phyloP scores from a whole-genome alignment of 2,888 invertebrate species.

The Poecilobothrus nobilitatus region DNA sequence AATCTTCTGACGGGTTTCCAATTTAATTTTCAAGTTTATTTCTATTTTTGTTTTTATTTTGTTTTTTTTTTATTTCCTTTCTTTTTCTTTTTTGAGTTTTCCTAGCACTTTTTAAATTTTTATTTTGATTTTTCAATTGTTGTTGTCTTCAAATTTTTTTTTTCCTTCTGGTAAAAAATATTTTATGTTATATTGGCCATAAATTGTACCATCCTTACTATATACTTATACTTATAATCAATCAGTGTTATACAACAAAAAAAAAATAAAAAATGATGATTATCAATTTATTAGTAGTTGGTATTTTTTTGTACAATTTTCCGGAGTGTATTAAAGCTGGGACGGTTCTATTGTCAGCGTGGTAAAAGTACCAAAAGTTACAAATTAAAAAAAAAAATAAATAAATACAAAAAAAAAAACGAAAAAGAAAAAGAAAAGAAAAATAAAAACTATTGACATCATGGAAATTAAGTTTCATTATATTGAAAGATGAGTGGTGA shows the following conservation, averaged over 20 bases:
- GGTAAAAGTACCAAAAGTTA: not conserved
- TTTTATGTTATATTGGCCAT: not conserved
- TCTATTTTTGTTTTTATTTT: not conserved
- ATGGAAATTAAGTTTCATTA: constrained; percentile 3
- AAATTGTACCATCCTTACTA: not conserved
- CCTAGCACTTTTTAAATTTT: not conserved
- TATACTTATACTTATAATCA: not conserved
- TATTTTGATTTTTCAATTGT: not conserved
- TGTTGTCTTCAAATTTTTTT: not conserved
- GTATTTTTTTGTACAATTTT: not conserved
- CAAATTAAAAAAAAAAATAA: not conserved
- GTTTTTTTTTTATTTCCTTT: not conserved
- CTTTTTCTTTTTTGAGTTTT: not conserved
- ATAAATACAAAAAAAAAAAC: too few species aligned
- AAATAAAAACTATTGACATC: not conserved
- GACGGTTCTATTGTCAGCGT: not conserved
- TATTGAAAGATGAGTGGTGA: not conserved
- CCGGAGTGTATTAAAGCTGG: not conserved
- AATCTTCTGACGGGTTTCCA: not conserved
- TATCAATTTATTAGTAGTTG: not conserved
- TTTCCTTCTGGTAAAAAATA: not conserved
- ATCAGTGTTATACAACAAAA: not conserved
- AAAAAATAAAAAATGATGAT: too few species aligned
- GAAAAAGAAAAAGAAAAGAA: too few species aligned
- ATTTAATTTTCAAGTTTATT: constrained; percentile 5